These are phyloP conservation scores for Hycleus phaleratus DNA, from an alignment of 1,140 invertebrate genomes.

Conservation along the genomic window DNA sequence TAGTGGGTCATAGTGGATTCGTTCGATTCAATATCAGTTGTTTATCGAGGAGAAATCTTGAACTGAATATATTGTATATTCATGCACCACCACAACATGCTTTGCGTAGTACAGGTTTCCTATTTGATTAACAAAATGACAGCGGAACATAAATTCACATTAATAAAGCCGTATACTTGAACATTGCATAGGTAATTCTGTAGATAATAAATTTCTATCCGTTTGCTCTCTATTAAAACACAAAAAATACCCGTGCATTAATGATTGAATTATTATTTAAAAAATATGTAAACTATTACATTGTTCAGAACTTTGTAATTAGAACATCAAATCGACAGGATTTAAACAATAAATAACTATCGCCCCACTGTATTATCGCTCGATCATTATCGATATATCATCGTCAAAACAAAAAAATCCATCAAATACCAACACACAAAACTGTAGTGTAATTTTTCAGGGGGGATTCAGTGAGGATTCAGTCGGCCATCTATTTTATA, in stretches of 20 bases:
- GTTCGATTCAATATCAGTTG: constrained; percentile 3
- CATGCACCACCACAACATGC: constrained; percentile 24
- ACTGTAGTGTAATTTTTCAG: constrained; percentile 8
- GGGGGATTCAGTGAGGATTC: background rate
- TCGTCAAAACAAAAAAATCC: constrained; percentile 1
- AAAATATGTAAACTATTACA: background rate
- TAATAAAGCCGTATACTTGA: constrained; percentile 36
- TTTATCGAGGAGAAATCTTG: constrained; percentile 20
- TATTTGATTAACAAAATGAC: constrained; percentile 38
- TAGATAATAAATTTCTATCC: too few species aligned
- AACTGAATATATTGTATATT: constrained; percentile 21
- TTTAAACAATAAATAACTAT: background rate
- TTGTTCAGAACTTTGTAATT: background rate
- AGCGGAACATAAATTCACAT: constrained; percentile 35
- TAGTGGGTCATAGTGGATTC: too few species aligned
- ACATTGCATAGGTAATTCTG: constrained; percentile 24
- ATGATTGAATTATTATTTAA: too few species aligned
- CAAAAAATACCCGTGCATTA: too few species aligned
- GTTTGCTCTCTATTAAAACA: too few species aligned
- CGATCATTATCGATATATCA: constrained; percentile 3
- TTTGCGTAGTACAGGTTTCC: constrained; percentile 33
- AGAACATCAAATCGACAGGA: background rate
- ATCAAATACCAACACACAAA: constrained; percentile 5
- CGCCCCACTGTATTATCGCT: background rate
- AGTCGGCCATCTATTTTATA: constrained; percentile 10